Base-by-base conservation (phyloP, 1,140 invertebrate genomes). In the Papilio aristodemus region DNA sequence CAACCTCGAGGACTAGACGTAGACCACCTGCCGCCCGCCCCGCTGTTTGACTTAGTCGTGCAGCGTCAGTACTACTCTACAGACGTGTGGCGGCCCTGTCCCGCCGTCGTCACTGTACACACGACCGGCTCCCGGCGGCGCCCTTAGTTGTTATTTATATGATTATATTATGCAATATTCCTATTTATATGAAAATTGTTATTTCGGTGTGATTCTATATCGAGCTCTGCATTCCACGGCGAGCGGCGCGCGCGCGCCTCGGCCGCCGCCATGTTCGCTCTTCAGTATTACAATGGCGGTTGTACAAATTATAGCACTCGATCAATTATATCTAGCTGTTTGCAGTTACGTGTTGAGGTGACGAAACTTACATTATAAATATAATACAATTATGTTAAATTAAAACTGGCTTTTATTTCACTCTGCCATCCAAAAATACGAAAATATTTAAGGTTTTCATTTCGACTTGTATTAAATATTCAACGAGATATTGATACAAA, bases 1-100 rank as follows among this genome's bases (percentile, higher is more conserved):
- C 90, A 99, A 99, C 93, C 93, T 99, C 87, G 99, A 99, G 94
- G 99, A 99, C 92, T 99, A 98, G 95, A 70, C n/a, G n/a, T n/a
- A 69, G 25, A 25, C 32, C 25, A 0, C 37, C 2, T 37, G 9
- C 46, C 27, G 59, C n/a, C 59, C 37, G 50, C 25, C 39, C n/a
- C 9, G 58, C 7, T 46, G 43, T 46, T 46, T 9, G 14, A 46
- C 14, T 46, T 46, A 46, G 43, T 46, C 9, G 8, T 46, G 43
- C 17, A 43, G 7, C 41, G 14, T n/a, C n/a, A n/a, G n/a, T 43
- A 43, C 6, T 32, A 32, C 27, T 39, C 10, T 46, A 46, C 19
- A 46, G 43, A 46, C 6, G 43, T 46, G 19, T 19, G 7, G 43
- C 19, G 17, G 19, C 14, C 14, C 43, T 58, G 27, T 58, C 27